Percentiles rank a stretch among this genome's conserved stretches.
Conservation (phyloP, 2,113 vertebrate species). For the Podiceps cristatus region DNA sequence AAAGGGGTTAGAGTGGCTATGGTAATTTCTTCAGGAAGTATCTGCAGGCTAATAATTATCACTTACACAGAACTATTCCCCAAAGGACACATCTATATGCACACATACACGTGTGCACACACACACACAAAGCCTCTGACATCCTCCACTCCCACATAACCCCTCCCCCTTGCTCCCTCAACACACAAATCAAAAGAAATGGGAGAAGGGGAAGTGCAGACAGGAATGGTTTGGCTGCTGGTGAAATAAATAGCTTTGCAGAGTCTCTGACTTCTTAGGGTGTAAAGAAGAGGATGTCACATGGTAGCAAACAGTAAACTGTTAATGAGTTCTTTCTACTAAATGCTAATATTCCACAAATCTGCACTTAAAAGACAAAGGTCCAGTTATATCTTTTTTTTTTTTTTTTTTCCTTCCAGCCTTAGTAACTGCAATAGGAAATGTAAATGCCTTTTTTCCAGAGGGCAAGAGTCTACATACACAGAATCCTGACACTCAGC, state of each 20-base stretch:
- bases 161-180: accelerated
- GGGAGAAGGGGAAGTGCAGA: not conserved
- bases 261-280: not conserved
- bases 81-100: not conserved
- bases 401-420: not conserved
- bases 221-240: not conserved
- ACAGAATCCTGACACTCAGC: not conserved
- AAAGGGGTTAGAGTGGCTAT: not conserved
- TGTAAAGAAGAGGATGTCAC: not conserved
- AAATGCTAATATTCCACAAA: not conserved
- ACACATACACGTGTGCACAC: accelerated
- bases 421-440: not conserved
- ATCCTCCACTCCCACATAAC: not conserved
- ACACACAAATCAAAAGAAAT: not conserved
- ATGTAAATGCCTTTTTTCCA: not conserved
- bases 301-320: not conserved
- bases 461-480: not conserved
- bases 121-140: not conserved
- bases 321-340: not conserved
- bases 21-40: not conserved
- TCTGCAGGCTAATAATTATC: not conserved
- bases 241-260: not conserved
- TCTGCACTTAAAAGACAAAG: not conserved
- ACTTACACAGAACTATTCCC: not conserved
- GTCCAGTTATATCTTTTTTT: not conserved